Conservation (phyloP, 2,113 vertebrate species). For the Apodemus speciosus region DNA sequence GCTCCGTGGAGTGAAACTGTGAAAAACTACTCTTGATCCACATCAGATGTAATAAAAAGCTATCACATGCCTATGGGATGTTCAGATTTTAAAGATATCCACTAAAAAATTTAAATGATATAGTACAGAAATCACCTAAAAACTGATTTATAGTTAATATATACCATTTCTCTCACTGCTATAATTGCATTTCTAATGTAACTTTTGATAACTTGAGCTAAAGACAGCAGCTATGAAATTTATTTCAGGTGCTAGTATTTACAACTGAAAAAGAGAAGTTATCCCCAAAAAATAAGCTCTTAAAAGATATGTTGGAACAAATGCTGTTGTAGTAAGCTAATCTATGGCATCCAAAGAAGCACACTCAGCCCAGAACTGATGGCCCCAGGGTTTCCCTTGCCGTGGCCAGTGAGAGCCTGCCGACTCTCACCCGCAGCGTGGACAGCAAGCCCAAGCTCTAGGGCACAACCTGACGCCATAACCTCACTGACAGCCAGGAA, state of each 20-base stretch:
- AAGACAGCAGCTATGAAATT: neutral
- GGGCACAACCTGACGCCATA: neutral
- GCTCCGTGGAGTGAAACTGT: neutral
- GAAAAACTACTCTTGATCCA: neutral
- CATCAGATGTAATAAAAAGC: slow-evolving; percentile 20
- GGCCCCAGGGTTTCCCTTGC: too few species aligned
- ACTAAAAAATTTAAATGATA: neutral
- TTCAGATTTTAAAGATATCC: neutral
- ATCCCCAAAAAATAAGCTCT: neutral
- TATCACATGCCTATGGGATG: neutral
- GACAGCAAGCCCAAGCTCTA: neutral
- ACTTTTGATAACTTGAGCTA: neutral
- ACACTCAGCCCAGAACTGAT: neutral
- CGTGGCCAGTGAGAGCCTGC: neutral
- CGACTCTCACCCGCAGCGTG: neutral
- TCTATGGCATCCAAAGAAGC: neutral
- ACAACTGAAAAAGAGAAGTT: neutral
- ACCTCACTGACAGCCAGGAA: neutral
- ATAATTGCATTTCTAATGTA: neutral
- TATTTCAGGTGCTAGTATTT: neutral
- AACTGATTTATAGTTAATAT: neutral
- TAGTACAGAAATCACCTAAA: neutral
- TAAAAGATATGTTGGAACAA: neutral
- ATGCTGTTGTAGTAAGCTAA: neutral
- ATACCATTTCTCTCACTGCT: neutral